Evolutionary conservation across 2,797 vertebrate genomes (phyloP).

Genomic region (Gadopsis marmoratus): DNA sequence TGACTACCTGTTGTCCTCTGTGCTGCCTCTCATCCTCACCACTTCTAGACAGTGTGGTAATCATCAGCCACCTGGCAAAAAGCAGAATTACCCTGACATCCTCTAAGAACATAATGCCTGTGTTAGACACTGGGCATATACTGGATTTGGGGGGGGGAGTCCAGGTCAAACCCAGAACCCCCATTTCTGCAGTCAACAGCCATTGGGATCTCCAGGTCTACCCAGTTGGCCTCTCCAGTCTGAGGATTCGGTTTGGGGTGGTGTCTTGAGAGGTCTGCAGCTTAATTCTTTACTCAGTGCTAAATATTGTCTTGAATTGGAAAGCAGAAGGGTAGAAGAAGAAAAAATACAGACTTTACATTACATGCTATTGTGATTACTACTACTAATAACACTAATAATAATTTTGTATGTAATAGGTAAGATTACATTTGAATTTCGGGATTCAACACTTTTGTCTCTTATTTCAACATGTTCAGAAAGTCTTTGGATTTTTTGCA

Average conservation of each 20-base stretch:
- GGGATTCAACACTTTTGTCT: background rate
- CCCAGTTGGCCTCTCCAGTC: constrained; percentile 10
- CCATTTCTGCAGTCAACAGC: constrained; percentile 46
- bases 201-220: constrained; percentile 38
- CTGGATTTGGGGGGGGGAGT: constrained; percentile 75
- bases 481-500: background rate
- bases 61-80: constrained; percentile 68
- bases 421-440: background rate
- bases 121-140: constrained; percentile 86
- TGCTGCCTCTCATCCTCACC: constrained; percentile 30
- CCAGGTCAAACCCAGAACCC: constrained; percentile 67
- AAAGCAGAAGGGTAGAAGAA: background rate
- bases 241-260: background rate
- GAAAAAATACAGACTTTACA: background rate
- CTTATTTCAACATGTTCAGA: background rate
- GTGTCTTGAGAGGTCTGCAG: background rate
- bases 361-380: background rate
- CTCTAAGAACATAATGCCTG: constrained; percentile 89
- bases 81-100: constrained; percentile 81
- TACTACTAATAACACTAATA: background rate
- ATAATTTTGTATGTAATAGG: background rate
- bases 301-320: constrained; percentile 4
- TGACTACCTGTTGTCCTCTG: constrained; percentile 70
- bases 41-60: constrained; percentile 49
- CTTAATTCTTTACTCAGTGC: constrained; percentile 14